Evolutionary conservation across 2,113 vertebrate genomes (phyloP).

Genomic region (Zootoca vivipara): DNA sequence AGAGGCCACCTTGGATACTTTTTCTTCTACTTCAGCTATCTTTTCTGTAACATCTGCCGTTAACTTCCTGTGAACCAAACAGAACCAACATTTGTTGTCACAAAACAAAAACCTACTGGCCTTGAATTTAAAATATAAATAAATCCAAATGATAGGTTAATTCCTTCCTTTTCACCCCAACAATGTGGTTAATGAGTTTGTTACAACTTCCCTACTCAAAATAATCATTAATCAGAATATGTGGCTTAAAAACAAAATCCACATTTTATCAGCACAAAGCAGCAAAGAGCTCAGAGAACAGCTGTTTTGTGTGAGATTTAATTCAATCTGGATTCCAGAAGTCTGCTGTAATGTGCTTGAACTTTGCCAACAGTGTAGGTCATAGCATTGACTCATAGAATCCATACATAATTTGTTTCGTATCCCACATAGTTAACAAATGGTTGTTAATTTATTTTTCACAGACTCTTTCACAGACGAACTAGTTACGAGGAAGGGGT

Average conservation of each 20-base stretch:
- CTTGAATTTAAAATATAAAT: background rate
- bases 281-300: constrained; percentile 59
- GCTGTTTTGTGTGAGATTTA: constrained; percentile 50
- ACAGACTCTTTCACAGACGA: constrained; percentile 12
- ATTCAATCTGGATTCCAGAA: constrained; percentile 50
- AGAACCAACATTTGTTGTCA: constrained; percentile 16
- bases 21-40: constrained; percentile 82
- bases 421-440: constrained; percentile 54
- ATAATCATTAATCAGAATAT: constrained; percentile 51
- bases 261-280: constrained; percentile 55
- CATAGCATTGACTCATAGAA: constrained; percentile 51
- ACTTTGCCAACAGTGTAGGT: constrained; percentile 59
- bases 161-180: background rate
- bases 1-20: constrained; percentile 72
- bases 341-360: constrained; percentile 49
- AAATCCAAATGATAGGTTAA: background rate
- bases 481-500: background rate
- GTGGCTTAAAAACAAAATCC: constrained; percentile 25
- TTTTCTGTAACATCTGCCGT: constrained; percentile 82
- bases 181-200: constrained; percentile 28
- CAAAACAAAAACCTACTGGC: background rate
- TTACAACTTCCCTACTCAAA: constrained; percentile 37
- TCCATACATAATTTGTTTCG: constrained; percentile 52
- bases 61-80: constrained; percentile 81
- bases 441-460: constrained; percentile 46